These are phyloP conservation scores for Hippoglossus stenolepis DNA, from an alignment of 2,113 vertebrate species.

Conservation along the genomic window DNA sequence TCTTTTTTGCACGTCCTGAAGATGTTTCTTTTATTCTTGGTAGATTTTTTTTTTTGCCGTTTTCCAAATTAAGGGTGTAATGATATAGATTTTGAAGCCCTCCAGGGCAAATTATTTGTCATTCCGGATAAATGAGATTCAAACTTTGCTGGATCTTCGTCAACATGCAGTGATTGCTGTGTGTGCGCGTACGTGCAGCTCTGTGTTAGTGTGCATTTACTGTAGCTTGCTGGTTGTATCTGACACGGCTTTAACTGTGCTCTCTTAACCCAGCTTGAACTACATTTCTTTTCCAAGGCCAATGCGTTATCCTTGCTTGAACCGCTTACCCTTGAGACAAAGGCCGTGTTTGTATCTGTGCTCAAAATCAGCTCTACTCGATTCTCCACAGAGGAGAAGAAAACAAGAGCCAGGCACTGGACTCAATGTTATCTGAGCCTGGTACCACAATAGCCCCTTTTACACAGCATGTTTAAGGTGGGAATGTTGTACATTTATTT, in stretches of 20 bases:
- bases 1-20: too few species aligned
- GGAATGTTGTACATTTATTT: neutral
- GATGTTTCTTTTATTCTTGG: too few species aligned
- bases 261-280: conserved; percentile 15
- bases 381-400: conserved; percentile 33
- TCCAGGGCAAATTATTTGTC: too few species aligned
- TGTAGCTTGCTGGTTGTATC: too few species aligned
- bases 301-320: conserved; percentile 36
- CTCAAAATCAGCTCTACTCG: conserved; percentile 37
- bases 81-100: too few species aligned
- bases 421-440: neutral
- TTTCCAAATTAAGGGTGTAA: too few species aligned
- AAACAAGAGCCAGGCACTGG: neutral
- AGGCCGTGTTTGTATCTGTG: conserved; percentile 39
- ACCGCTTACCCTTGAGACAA: conserved; percentile 41
- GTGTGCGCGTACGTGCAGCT: too few species aligned
- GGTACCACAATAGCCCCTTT: neutral
- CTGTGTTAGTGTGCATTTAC: too few species aligned
- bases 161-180: too few species aligned
- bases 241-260: neutral
- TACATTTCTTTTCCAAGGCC: conserved; percentile 13
- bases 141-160: too few species aligned
- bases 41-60: too few species aligned
- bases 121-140: too few species aligned
- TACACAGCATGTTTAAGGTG: neutral